A percentile compares a stretch with the other conserved stretches of the same genome.
These are phyloP conservation scores for Dynastes hyllus DNA, from an alignment of 2,888 invertebrate species.

Conservation along the genomic window DNA sequence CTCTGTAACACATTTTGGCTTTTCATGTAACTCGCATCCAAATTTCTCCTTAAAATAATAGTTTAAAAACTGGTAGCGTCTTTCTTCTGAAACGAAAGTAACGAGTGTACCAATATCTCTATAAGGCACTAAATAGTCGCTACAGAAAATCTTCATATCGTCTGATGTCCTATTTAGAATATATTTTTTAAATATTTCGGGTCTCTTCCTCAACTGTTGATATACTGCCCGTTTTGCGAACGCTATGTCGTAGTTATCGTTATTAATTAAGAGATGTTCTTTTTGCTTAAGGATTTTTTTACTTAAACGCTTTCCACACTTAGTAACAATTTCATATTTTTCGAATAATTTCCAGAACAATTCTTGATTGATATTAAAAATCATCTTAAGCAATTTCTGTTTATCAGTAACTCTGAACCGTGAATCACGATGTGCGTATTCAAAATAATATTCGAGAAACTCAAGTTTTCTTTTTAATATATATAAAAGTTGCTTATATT, in stretches of 20 bases:
- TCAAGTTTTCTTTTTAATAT: conserved; percentile 49
- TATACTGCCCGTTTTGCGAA: conserved; percentile 38
- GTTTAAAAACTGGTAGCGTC: conserved; percentile 30
- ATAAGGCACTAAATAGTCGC: too few relatives aligned
- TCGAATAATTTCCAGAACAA: conserved; percentile 50
- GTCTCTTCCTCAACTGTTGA: conserved; percentile 40
- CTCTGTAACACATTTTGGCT: conserved; percentile 5
- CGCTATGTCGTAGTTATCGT: conserved; percentile 3
- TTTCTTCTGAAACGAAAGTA: conserved; percentile 17
- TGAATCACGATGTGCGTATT: conserved; percentile 22
- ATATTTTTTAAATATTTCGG: conserved; percentile 31
- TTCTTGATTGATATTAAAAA: conserved; percentile 43
- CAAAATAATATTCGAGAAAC: conserved; percentile 47
- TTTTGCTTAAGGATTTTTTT: conserved; percentile 47
- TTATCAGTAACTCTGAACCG: neutral
- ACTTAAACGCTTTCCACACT: conserved; percentile 50
- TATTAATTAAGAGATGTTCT: conserved; percentile 42
- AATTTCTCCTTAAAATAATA: conserved; percentile 39
- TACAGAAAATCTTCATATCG: conserved; percentile 2
- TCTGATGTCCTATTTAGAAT: conserved; percentile 46
- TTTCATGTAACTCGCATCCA: conserved; percentile 15
- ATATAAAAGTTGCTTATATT: conserved; percentile 35
- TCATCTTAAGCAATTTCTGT: conserved; percentile 2
- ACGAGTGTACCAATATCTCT: neutral
- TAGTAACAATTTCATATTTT: conserved; percentile 26